Base-by-base conservation (phyloP, 2,113 vertebrate species). In the Percopsis transmontana region DNA sequence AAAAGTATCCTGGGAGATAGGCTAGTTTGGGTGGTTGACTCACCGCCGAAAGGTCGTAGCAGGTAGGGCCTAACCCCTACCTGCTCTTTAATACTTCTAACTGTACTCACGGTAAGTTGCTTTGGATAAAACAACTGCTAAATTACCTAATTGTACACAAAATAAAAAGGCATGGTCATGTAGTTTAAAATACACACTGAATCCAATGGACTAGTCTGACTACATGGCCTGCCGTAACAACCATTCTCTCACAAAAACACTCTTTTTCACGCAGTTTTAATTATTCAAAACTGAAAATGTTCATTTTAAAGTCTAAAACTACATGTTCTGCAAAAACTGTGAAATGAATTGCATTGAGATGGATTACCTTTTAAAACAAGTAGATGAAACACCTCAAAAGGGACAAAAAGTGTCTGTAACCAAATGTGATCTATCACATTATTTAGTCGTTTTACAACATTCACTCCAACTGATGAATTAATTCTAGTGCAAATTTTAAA, bases 91-190 rank as follows among this genome's bases (percentile, higher is more conserved):
- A n/a, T n/a, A n/a, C n/a, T n/a, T 33, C 4, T 33, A 33, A 33
- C 27, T 33, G 27, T 2, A 7, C 7, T 3, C 7, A 33, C n/a
- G n/a, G 27, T 33, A 33, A 33, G 27, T 33, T 5, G 27, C 7
- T 33, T 33, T 33, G 27, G 27, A 33, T 33, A 33, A 33, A 33
- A 33, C 27, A 7, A 5, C 27, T 33, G 27, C 3, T 33, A 33
- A 33, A 33, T 33, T 33, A 33, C 27, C 27, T 33, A 33, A 33
- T 33, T 5, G 60, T 45, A 50, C 41, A 65, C 41, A n/a, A 19
- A 60, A 72, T 60, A 64, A 74, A 64, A 74, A 80, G 61, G 69
- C 65, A 62, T 60, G 16, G 5, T 51, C 39, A 66, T 27, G 38
- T 33, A 61, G 4, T 53, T 16, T 50, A 67, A 78, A 47, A 27